phyloP scores from a whole-genome alignment of 2,888 invertebrate species.

The Molorchus minor region DNA sequence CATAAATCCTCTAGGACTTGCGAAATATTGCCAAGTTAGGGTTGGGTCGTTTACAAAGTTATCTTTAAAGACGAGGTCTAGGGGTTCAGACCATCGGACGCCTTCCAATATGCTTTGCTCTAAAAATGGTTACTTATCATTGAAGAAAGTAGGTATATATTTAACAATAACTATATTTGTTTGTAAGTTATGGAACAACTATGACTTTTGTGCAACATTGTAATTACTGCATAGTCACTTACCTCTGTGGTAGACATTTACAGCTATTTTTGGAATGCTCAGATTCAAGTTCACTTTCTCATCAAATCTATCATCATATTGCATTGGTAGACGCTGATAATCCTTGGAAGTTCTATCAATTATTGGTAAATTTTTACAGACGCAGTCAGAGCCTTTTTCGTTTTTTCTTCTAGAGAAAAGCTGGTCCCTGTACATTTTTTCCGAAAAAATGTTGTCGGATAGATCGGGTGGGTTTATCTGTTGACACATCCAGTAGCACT shows the following conservation, averaged over 20 bases:
- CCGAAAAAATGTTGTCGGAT: conserved; percentile 37
- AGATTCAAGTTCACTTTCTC: conserved; percentile 77
- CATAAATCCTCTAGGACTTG: conserved; percentile 96
- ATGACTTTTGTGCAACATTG: too few species aligned
- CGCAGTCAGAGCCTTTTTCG: conserved; percentile 39
- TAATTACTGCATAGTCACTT: conserved; percentile 49
- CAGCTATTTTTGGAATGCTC: conserved; percentile 91
- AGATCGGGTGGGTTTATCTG: conserved; percentile 37
- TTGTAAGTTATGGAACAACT: too few species aligned
- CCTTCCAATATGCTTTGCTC: conserved; percentile 87
- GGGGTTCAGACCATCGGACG: conserved; percentile 92
- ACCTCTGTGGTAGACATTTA: conserved; percentile 91
- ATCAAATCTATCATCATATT: conserved; percentile 77
- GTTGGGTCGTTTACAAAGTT: conserved; percentile 89
- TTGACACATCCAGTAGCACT: conserved; percentile 48
- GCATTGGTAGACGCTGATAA: conserved; percentile 66
- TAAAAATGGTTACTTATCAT: conserved; percentile 53
- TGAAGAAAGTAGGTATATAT: not conserved
- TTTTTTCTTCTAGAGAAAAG: conserved; percentile 35
- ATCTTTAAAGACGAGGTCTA: conserved; percentile 88
- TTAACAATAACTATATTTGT: too few species aligned
- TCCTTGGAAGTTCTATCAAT: conserved; percentile 62
- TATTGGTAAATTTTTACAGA: conserved; percentile 41
- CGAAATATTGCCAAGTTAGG: conserved; percentile 97
- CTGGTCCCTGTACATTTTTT: conserved; percentile 30